These are phyloP conservation scores for Apotomis turbidana DNA, from an alignment of 2,888 invertebrate genomes.

Conservation along the genomic window DNA sequence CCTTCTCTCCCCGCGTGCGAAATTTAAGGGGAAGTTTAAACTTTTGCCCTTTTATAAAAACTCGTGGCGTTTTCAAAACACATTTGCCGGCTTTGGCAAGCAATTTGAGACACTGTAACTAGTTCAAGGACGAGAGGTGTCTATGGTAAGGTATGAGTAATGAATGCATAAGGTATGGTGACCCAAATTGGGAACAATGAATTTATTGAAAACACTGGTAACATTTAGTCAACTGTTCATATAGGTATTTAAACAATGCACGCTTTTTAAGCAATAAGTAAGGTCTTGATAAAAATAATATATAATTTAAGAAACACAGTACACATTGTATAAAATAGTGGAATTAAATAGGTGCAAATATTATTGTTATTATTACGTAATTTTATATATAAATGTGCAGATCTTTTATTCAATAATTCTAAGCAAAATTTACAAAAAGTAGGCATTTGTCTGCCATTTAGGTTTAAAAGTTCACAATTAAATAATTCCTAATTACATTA, in stretches of 20 bases:
- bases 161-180: conserved; percentile 15
- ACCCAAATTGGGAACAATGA: conserved; percentile 20
- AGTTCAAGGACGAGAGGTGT: conserved; percentile 22
- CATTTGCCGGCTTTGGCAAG: conserved; percentile 14
- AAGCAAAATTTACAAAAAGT: conserved; percentile 15
- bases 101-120: conserved; percentile 19
- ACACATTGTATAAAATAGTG: conserved; percentile 11
- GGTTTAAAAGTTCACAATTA: not conserved
- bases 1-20: conserved; percentile 57
- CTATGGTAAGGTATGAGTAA: conserved; percentile 6
- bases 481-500: not conserved
- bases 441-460: not conserved
- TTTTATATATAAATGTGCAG: conserved; percentile 15
- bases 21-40: conserved; percentile 58
- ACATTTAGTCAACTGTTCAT: conserved; percentile 26
- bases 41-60: conserved; percentile 14
- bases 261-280: conserved; percentile 17
- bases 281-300: conserved; percentile 17
- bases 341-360: not conserved
- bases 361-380: not conserved
- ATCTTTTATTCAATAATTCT: conserved; percentile 17
- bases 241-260: conserved; percentile 26
- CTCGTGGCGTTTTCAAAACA: conserved; percentile 26
- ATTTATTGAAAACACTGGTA: conserved; percentile 35
- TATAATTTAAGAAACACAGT: conserved; percentile 1